A percentile compares a stretch with the other conserved stretches of the same genome.
phyloP scores from a whole-genome alignment of 2,888 invertebrate genomes.

The Ptychoptera contaminata region DNA sequence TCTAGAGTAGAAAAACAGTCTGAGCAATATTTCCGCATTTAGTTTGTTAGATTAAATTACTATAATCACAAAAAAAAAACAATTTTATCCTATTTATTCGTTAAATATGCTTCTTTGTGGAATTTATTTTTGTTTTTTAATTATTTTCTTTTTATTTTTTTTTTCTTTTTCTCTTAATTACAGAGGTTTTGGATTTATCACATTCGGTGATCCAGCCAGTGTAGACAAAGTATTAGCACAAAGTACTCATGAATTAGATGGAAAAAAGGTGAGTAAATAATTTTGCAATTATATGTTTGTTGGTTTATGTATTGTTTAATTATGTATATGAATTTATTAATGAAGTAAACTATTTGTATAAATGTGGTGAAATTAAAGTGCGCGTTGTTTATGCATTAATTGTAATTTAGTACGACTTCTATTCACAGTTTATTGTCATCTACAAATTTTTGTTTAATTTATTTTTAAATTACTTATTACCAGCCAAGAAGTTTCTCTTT shows the following conservation, averaged over 20 bases:
- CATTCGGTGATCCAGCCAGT: constrained; percentile 94
- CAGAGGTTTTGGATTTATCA: constrained; percentile 99
- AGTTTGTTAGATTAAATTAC: no score
- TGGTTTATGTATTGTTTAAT: background rate
- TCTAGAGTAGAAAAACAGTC: no score
- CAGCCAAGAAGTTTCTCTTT: no score
- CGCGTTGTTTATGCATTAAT: background rate
- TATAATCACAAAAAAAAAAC: no score
- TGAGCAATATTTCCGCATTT: no score
- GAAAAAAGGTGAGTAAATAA: constrained; percentile 79
- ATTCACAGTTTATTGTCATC: no score
- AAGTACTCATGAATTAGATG: constrained; percentile 97
- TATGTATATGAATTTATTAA: no score
- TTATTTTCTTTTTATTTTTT: background rate
- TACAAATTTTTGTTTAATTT: no score
- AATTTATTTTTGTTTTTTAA: background rate
- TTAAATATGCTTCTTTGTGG: background rate
- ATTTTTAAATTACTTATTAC: no score
- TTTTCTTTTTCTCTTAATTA: constrained; percentile 24
- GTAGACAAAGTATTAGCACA: constrained; percentile 99
- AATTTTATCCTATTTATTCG: background rate
- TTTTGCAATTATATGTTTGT: background rate
- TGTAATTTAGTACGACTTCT: no score
- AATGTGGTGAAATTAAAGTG: background rate
- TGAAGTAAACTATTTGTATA: no score